These are phyloP conservation scores for Sussaba pulchella DNA, from an alignment of 2,888 invertebrate genomes.

Conservation along the genomic window DNA sequence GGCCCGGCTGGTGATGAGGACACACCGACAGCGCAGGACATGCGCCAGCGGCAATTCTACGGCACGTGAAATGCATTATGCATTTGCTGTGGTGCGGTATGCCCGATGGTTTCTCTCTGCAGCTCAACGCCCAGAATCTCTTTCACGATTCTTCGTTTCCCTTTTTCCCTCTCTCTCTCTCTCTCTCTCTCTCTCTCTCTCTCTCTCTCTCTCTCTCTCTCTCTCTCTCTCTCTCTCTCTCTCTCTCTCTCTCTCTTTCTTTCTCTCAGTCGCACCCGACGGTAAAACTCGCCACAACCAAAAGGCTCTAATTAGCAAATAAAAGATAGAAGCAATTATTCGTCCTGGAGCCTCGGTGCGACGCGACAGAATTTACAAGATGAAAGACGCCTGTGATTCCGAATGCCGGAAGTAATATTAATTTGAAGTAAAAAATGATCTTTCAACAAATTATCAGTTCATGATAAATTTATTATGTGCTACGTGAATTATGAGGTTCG, in stretches of 20 bases:
- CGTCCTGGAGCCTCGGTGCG: conserved; percentile 47
- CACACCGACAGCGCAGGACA: conserved; percentile 54
- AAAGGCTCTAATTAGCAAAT: conserved; percentile 69
- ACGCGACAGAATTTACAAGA: conserved; percentile 46
- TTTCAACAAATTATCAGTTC: conserved; percentile 11
- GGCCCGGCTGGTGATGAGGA: conserved; percentile 69
- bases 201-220: background rate
- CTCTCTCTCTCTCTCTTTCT: background rate
- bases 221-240: conserved; percentile 35
- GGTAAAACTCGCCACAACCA: conserved; percentile 51
- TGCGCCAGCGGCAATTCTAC: conserved; percentile 60
- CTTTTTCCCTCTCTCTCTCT: conserved; percentile 37
- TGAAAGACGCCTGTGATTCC: conserved; percentile 49
- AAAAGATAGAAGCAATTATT: conserved; percentile 70
- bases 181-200: background rate
- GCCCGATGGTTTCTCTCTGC: conserved; percentile 46
- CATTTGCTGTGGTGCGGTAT: conserved; percentile 74
- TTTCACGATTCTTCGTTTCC: conserved; percentile 28
- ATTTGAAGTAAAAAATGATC: background rate
- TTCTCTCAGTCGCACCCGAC: background rate
- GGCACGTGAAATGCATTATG: conserved; percentile 80
- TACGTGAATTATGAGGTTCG: no score
- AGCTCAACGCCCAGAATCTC: conserved; percentile 15
- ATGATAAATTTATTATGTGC: no score
- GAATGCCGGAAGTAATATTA: conserved; percentile 13